Percentiles rank a stretch among this genome's conserved stretches.
These are phyloP conservation scores for Acanthurus tractus DNA, from an alignment of 2,797 vertebrate species.

Conservation along the genomic window DNA sequence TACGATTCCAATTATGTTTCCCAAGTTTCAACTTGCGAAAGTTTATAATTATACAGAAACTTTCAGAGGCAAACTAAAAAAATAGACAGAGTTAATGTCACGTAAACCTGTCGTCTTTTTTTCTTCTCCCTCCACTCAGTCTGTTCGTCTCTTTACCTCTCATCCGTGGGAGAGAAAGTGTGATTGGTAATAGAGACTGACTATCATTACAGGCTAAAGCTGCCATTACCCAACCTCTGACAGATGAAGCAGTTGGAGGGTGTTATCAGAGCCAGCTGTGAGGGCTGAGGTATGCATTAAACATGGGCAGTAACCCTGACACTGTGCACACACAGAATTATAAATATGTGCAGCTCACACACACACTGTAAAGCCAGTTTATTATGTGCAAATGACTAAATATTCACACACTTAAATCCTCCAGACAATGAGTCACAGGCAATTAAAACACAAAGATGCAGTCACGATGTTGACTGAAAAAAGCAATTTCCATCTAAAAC, in stretches of 20 bases:
- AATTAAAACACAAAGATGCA: conserved; percentile 9
- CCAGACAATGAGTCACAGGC: background rate
- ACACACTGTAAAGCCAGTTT: background rate
- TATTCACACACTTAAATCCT: conserved; percentile 16
- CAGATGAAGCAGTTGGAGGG: conserved; percentile 91
- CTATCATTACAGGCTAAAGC: conserved; percentile 79
- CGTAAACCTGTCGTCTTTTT: conserved; percentile 26
- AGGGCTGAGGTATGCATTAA: conserved; percentile 89
- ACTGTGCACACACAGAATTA: conserved; percentile 29
- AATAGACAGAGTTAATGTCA: conserved; percentile 79
- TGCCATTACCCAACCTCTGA: conserved; percentile 89
- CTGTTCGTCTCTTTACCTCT: conserved; percentile 60
- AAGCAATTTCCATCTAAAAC: background rate
- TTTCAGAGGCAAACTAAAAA: conserved; percentile 60
- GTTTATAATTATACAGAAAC: background rate
- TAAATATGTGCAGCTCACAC: conserved; percentile 2
- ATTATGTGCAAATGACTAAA: conserved; percentile 26
- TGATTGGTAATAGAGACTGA: conserved; percentile 86
- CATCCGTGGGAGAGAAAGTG: conserved; percentile 40
- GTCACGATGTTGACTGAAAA: background rate
- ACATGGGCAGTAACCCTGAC: conserved; percentile 78
- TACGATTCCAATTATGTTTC: background rate
- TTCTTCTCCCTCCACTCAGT: conserved; percentile 83
- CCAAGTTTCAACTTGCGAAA: conserved; percentile 9
- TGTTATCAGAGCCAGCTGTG: conserved; percentile 93